These are phyloP conservation scores for Panurus biarmicus DNA, from an alignment of 2,113 vertebrate genomes.

Conservation along the genomic window DNA sequence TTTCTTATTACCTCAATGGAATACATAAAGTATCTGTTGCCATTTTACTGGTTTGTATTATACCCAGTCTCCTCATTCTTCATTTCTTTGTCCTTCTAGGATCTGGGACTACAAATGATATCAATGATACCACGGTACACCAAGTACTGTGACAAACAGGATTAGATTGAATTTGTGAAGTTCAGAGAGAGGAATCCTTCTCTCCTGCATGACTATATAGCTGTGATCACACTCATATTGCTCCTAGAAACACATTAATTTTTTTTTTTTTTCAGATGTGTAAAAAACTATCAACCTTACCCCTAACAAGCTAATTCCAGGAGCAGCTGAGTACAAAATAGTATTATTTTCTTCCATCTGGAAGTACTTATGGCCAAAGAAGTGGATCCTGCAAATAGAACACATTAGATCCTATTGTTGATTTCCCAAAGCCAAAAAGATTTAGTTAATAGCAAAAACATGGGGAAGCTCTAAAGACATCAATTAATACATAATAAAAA, in stretches of 20 bases:
- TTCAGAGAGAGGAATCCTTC: not conserved
- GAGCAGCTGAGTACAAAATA: not conserved
- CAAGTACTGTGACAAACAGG: not conserved
- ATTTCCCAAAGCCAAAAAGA: not conserved
- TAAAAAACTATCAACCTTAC: not conserved
- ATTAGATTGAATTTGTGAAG: not conserved
- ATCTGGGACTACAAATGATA: not conserved
- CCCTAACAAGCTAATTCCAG: not conserved
- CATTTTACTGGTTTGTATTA: not conserved
- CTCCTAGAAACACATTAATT: not conserved
- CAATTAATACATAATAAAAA: not conserved
- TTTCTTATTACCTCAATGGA: not conserved
- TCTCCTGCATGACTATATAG: not conserved
- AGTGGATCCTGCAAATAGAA: not conserved
- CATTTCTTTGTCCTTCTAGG: not conserved
- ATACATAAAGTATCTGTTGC: not conserved
- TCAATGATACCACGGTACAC: not conserved
- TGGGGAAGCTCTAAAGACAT: not conserved
- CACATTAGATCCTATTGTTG: not conserved
- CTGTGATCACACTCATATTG: not conserved
- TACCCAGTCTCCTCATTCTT: not conserved
- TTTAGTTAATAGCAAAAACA: not conserved
- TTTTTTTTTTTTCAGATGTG: not conserved
- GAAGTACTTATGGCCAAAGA: not conserved
- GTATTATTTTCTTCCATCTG: not conserved